These are phyloP conservation scores for Orycteropus afer DNA, from an alignment of 2,113 vertebrate genomes.

Conservation along the genomic window DNA sequence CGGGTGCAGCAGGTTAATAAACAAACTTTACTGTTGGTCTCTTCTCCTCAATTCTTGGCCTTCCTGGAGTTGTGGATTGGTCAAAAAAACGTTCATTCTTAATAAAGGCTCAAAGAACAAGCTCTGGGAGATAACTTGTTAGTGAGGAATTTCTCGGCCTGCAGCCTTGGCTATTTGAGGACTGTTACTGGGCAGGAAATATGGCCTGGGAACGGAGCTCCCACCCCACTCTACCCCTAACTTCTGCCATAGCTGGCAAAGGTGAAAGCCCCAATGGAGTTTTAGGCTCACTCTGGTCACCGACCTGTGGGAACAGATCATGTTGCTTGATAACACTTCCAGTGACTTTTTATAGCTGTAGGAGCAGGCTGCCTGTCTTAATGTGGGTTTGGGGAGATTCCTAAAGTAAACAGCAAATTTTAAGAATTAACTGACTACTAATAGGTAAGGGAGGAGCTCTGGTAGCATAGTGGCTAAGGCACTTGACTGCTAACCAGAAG, in stretches of 20 bases:
- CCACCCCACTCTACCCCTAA: neutral
- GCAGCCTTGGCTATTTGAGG: slow-evolving; percentile 24
- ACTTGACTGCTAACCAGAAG: too few species aligned
- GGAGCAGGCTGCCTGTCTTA: neutral
- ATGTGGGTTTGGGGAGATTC: slow-evolving; percentile 1
- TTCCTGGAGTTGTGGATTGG: neutral
- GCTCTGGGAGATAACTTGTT: neutral
- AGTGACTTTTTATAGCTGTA: slow-evolving; percentile 14
- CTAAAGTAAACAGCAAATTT: neutral
- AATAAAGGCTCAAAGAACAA: neutral
- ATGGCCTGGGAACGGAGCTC: neutral
- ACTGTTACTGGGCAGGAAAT: slow-evolving; percentile 38
- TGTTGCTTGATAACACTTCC: neutral
- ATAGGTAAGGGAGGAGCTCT: too few species aligned
- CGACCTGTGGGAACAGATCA: neutral
- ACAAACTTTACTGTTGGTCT: slow-evolving; percentile 51
- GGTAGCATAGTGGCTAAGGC: too few species aligned
- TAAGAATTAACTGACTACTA: neutral
- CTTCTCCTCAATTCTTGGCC: neutral
- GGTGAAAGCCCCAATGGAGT: neutral
- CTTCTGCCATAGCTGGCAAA: slow-evolving; percentile 45
- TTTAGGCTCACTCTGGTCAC: neutral
- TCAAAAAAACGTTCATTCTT: slow-evolving; percentile 18
- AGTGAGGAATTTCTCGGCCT: slow-evolving; percentile 56
- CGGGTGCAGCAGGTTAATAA: slow-evolving; percentile 72